These are phyloP conservation scores for Pipistrellus nathusii DNA, from an alignment of 2,797 vertebrate genomes.

Conservation along the genomic window DNA sequence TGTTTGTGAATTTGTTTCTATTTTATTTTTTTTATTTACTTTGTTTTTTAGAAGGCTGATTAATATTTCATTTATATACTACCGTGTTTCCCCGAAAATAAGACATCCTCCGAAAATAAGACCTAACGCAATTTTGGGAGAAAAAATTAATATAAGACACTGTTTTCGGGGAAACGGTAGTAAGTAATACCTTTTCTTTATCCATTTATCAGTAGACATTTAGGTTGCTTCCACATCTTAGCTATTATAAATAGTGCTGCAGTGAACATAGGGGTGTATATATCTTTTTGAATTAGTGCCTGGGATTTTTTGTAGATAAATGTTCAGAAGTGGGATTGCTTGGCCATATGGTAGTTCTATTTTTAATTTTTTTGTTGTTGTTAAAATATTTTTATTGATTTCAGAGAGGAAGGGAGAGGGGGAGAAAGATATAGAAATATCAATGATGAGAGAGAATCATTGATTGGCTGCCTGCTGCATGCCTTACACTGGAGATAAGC, in stretches of 20 bases:
- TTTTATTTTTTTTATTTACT: neutral
- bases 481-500: no score
- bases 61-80: neutral
- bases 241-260: neutral
- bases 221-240: neutral
- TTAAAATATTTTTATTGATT: neutral
- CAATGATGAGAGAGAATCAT: no score
- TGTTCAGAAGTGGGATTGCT: neutral
- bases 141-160: no score
- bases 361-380: neutral
- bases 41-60: neutral
- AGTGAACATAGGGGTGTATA: neutral
- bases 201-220: neutral
- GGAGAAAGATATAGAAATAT: no score
- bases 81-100: no score
- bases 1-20: neutral
- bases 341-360: neutral
- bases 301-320: neutral
- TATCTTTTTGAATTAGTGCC: neutral
- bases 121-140: no score
- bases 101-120: no score
- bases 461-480: no score
- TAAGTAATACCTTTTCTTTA: neutral
- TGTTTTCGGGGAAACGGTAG: no score
- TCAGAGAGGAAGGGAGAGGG: no score